Evolutionary conservation across 2,113 vertebrate species (phyloP), one percentile per base, ranked within the genome.

Genomic region (Ramphastos sulfuratus): DNA sequence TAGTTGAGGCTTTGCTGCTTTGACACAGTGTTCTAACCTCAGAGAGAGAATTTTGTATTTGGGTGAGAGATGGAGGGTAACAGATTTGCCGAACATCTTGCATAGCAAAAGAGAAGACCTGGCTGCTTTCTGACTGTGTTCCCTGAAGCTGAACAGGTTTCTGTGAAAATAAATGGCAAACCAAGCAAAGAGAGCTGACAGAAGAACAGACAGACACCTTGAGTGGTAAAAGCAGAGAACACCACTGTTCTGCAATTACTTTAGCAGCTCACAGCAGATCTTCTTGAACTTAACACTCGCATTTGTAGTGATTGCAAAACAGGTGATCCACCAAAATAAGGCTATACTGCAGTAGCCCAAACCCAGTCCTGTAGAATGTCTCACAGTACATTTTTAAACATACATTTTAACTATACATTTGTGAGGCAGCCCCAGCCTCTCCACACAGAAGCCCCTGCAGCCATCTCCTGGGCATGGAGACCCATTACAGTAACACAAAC

Each of bases 11-110:
- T 72, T 83, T 72, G 33, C 70, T 75, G 42, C 48, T 87, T 58
- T 92, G 63, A 92, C 81, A 82, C 74, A 35, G 12, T 1, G 2
- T 52, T 92, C 63, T 87, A 88, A 92, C 66, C 50, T 87, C 63
- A 5, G 59, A 92, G 39, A 65, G 33, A 50, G 63, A 76, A 33
- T 92, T 72, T 69, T 78, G 66, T 64, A 5, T 86, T 78, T 86
- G 81, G 84, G 50, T 58, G 59, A 82, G 84, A 84, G 66, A 85
- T 58, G 35, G 87, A 89, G 70, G 54, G 54, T 67, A 93, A 81
- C 76, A 86, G 89, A 94, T 84, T 89, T 89, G 86, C 77, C 83
- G 87, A 92, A 94, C 48, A 27, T 78, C 89, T 92, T 93, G 91
- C 83, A 90, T 75, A 80, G 86, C 69, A 37, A 31, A 78, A 92